phyloP scores from a whole-genome alignment of 2,797 vertebrate species.

The Poecilia picta region DNA sequence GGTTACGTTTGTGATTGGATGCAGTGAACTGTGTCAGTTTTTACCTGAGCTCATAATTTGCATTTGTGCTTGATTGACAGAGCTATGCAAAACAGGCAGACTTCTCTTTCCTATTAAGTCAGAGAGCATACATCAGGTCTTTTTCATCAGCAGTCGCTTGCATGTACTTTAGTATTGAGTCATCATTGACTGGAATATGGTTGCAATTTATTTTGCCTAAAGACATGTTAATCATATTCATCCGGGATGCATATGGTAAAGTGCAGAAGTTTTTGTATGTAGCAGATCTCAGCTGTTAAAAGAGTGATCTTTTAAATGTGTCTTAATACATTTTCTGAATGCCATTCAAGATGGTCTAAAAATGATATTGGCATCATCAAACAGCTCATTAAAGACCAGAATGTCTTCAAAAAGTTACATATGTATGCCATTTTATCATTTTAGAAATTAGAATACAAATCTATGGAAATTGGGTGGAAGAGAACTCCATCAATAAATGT shows the following conservation, averaged over 20 bases:
- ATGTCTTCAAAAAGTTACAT: neutral
- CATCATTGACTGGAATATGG: slow-evolving; percentile 42
- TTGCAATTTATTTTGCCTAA: slow-evolving; percentile 33
- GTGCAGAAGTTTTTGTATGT: slow-evolving; percentile 13
- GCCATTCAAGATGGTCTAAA: slow-evolving; percentile 8
- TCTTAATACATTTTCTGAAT: slow-evolving; percentile 12
- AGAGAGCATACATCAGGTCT: slow-evolving; percentile 23
- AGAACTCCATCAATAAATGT: neutral
- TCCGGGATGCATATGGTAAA: neutral
- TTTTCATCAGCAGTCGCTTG: slow-evolving; percentile 46
- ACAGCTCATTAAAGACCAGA: neutral
- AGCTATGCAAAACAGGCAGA: slow-evolving; percentile 58
- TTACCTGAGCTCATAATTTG: slow-evolving; percentile 74
- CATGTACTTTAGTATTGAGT: slow-evolving; percentile 48
- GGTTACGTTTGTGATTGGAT: slow-evolving; percentile 76
- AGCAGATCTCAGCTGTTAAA: slow-evolving; percentile 12
- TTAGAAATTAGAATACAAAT: neutral
- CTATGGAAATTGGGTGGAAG: neutral
- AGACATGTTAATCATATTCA: slow-evolving; percentile 16
- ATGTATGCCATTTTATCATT: neutral
- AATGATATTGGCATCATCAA: neutral
- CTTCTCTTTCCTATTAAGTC: slow-evolving; percentile 36
- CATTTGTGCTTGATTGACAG: slow-evolving; percentile 70
- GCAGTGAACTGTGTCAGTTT: slow-evolving; percentile 69
- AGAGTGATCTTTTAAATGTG: slow-evolving; percentile 9